A percentile compares a stretch with the other conserved stretches of the same genome.
Evolutionary conservation across 2,797 vertebrate genomes (phyloP).

Genomic region (Aulostomus chinensis): DNA sequence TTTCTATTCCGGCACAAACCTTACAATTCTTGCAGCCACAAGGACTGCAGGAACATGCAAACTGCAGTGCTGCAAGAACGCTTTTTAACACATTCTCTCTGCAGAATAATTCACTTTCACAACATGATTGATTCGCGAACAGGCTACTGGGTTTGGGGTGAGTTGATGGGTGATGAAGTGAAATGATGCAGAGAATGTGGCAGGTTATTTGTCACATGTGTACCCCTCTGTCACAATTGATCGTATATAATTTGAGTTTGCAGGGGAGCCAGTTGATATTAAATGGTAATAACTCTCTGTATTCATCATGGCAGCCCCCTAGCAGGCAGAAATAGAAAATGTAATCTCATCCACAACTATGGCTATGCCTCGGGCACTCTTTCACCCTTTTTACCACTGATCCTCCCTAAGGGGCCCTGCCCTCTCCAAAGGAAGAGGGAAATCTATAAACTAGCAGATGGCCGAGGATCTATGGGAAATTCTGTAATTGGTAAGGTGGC

Average conservation of each 20-base stretch:
- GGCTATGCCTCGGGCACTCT: slow-evolving; percentile 75
- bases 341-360: slow-evolving; percentile 76
- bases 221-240: slow-evolving; percentile 71
- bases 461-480: slow-evolving; percentile 79
- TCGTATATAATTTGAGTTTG: slow-evolving; percentile 79
- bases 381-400: slow-evolving; percentile 78
- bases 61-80: slow-evolving; percentile 19
- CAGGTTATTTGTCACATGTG: slow-evolving; percentile 76
- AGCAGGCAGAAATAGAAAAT: slow-evolving; percentile 77
- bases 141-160: slow-evolving; percentile 62
- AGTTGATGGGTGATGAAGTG: slow-evolving; percentile 78
- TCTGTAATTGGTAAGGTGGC: slow-evolving; percentile 67
- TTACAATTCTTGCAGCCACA: slow-evolving; percentile 1
- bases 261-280: slow-evolving; percentile 77
- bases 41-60: slow-evolving; percentile 5
- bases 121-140: slow-evolving; percentile 72
- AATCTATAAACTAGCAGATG: slow-evolving; percentile 84
- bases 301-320: slow-evolving; percentile 73
- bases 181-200: slow-evolving; percentile 67
- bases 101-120: slow-evolving; percentile 62
- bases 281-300: slow-evolving; percentile 79
- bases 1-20: neutral
- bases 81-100: slow-evolving; percentile 42
- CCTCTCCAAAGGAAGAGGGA: slow-evolving; percentile 72
- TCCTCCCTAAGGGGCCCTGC: slow-evolving; percentile 76